A percentile compares a stretch with the other conserved stretches of the same genome.
These are phyloP conservation scores for Apus apus DNA, from an alignment of 2,113 vertebrate species.

Conservation along the genomic window DNA sequence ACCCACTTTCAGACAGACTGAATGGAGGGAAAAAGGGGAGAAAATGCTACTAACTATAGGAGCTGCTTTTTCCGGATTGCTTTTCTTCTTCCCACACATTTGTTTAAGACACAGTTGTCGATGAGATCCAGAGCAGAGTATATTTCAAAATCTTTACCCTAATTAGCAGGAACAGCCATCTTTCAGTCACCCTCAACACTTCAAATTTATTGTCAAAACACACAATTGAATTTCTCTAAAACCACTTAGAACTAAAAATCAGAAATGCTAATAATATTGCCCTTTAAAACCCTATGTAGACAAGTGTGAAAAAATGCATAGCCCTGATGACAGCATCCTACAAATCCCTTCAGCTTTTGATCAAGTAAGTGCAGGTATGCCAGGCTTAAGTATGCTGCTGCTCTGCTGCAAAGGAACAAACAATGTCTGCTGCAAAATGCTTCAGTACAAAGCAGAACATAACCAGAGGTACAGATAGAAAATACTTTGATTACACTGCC, in stretches of 20 bases:
- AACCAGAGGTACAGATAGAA: not conserved
- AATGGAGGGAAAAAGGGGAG: constrained; percentile 67
- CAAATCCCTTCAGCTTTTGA: not conserved
- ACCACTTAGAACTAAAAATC: not conserved
- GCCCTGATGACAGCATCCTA: not conserved
- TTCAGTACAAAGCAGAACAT: not conserved
- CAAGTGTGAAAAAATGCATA: not conserved
- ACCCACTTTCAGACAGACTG: constrained; percentile 74
- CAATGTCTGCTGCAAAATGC: not conserved
- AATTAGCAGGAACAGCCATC: constrained; percentile 61
- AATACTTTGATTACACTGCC: constrained; percentile 8
- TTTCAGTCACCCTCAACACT: constrained; percentile 45
- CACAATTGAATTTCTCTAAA: not conserved
- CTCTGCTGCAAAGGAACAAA: not conserved
- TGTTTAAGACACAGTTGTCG: constrained; percentile 73
- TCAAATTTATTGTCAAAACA: not conserved
- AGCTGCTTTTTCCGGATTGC: constrained; percentile 69
- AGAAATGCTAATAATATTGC: not conserved
- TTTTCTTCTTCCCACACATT: constrained; percentile 74
- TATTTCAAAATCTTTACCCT: constrained; percentile 73
- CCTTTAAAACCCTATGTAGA: not conserved
- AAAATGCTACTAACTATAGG: constrained; percentile 76
- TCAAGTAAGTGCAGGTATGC: not conserved
- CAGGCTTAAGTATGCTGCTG: not conserved
- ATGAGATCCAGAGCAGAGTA: constrained; percentile 73